Evolutionary conservation across 2,113 vertebrate species (phyloP).

Genomic region (Ammodytes marinus): DNA sequence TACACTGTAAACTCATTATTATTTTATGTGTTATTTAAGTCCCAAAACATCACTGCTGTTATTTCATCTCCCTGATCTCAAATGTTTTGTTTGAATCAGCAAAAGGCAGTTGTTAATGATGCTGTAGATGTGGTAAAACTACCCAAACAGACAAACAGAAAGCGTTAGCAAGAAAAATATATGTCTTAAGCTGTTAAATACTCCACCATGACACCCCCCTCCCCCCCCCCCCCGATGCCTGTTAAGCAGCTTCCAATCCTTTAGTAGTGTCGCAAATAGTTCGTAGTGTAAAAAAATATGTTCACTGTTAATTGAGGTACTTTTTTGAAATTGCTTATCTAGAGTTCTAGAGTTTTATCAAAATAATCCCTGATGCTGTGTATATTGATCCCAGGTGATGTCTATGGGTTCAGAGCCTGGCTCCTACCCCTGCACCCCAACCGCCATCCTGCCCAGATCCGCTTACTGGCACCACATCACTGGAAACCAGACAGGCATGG

Average conservation of each 20-base stretch:
- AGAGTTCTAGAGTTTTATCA: neutral
- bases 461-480: slow-evolving; percentile 99
- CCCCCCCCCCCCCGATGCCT: too few species aligned
- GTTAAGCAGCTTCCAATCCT: too few species aligned
- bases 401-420: slow-evolving; percentile 90
- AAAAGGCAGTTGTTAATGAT: neutral
- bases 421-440: slow-evolving; percentile 93
- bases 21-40: too few species aligned
- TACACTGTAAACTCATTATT: too few species aligned
- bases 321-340: neutral
- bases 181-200: too few species aligned
- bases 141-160: neutral
- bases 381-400: slow-evolving; percentile 82
- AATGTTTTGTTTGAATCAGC: neutral
- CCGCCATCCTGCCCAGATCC: slow-evolving; percentile 94
- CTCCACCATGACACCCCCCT: too few species aligned
- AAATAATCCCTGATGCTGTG: neutral
- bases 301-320: neutral
- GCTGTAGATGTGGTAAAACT: neutral
- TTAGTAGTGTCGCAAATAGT: too few species aligned
- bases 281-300: neutral
- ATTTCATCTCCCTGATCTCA: neutral
- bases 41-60: too few species aligned
- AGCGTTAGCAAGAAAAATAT: too few species aligned
- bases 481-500: slow-evolving; percentile 87